phyloP scores from a whole-genome alignment of 2,113 vertebrate species.

The Crypturellus undulatus region DNA sequence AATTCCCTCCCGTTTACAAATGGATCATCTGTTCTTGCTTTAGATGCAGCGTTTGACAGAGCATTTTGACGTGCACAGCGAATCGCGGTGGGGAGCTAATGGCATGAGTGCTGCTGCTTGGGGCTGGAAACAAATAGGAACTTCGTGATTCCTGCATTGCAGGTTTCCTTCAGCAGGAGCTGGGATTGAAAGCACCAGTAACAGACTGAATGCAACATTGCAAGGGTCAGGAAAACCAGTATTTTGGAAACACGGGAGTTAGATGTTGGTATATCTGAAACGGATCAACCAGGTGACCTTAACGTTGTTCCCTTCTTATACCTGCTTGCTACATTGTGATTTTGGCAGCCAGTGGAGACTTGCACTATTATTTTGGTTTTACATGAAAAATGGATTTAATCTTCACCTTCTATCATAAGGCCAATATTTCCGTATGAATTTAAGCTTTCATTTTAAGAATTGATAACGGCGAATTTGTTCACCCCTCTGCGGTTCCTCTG shows the following conservation, averaged over 20 bases:
- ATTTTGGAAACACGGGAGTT: not conserved
- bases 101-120: not conserved
- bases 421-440: not conserved
- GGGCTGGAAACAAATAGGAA: not conserved
- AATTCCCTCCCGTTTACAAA: not conserved
- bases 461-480: not conserved
- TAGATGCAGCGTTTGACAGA: not conserved
- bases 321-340: not conserved
- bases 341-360: not conserved
- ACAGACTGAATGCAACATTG: not conserved
- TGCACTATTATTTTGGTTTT: not conserved
- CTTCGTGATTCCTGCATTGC: not conserved
- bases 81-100: not conserved
- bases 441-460: not conserved
- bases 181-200: not conserved
- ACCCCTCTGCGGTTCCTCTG: not conserved
- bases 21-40: not conserved
- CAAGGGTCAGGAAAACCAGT: not conserved
- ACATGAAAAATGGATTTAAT: not conserved
- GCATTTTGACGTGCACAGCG: accelerated
- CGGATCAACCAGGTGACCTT: not conserved
- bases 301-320: not conserved
- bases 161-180: not conserved
- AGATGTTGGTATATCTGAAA: not conserved
- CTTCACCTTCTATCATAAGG: not conserved